Conservation (phyloP, 1,140 invertebrate genomes). For the Drosophila serrata region DNA sequence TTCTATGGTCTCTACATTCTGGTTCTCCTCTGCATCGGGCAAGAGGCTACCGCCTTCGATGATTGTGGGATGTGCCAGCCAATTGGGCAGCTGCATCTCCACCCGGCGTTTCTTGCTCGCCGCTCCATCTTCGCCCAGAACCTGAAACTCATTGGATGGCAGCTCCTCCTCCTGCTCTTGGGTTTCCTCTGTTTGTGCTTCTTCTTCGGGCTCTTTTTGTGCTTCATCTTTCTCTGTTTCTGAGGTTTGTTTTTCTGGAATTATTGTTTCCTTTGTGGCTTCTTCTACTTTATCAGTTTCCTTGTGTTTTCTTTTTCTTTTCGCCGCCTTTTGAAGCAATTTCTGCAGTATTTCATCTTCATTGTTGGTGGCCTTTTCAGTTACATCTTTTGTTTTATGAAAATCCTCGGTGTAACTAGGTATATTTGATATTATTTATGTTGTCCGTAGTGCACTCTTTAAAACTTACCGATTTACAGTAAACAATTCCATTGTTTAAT, state of each 20-base stretch:
- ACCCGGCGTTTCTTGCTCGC: slow-evolving; percentile 87
- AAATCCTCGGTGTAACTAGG: slow-evolving; percentile 56
- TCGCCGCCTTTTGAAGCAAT: slow-evolving; percentile 86
- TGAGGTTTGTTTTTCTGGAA: slow-evolving; percentile 4
- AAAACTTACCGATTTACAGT: slow-evolving; percentile 75
- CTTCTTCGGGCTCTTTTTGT: background rate
- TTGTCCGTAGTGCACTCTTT: background rate
- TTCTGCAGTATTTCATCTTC: slow-evolving; percentile 87
- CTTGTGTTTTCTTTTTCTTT: slow-evolving; percentile 75
- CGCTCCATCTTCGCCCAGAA: slow-evolving; percentile 86
- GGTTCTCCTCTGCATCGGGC: slow-evolving; percentile 87
- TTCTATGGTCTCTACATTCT: slow-evolving; percentile 89
- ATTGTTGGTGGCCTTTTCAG: slow-evolving; percentile 43
- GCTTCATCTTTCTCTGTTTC: background rate
- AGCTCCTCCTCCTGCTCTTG: slow-evolving; percentile 12
- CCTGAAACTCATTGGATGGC: slow-evolving; percentile 84
- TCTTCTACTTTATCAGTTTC: slow-evolving; percentile 36
- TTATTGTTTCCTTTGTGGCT: slow-evolving; percentile 5
- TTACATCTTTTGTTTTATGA: slow-evolving; percentile 19
- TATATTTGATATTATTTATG: background rate
- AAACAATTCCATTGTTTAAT: slow-evolving; percentile 78
- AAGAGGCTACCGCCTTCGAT: slow-evolving; percentile 87
- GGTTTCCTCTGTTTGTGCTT: background rate
- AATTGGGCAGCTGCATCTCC: slow-evolving; percentile 92
- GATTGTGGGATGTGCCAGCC: slow-evolving; percentile 93